Base-by-base conservation (phyloP, 2,797 vertebrate genomes). In the Parauchenoglanis ngamensis region DNA sequence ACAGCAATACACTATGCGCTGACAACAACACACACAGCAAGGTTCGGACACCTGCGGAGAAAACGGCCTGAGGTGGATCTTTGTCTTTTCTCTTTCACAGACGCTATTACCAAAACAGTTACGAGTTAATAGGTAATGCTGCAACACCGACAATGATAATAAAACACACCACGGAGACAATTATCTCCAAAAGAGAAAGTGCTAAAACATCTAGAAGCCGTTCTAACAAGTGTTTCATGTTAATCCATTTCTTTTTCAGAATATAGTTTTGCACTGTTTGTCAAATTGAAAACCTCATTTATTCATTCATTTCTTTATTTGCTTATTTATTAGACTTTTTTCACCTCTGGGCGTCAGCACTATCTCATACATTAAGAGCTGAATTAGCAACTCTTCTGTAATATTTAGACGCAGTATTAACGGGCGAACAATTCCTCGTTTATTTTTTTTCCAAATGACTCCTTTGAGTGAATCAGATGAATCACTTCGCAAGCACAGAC, bases 31-130 rank as follows among this genome's bases (percentile, higher is more conserved):
- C 86, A 75, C 85, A 87, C 54, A 40, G 57, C 12, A 1, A 57
- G 68, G 25, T 83, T 67, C 35, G 76, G 67, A 72, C 86, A 84
- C 84, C 86, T 80, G 56, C 80, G 23, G 83, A 65, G 80, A 86
- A 56, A 28, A 79, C 40, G 61, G 56, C 86, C 86, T 15, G 56
- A 88, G 75, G 75, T 70, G 76, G n/a, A 88, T 52, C 44, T 61
- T 25, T 59, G 76, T 70, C 78, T 82, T 73, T 79, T 76, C 23
- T 83, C 67, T 70, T 65, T 59, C 67, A 85, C 23, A 76, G 56
- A 59, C 54, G 13, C 54, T 65, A 67, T 82, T 79, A 68, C 63
- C 70, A 81, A 72, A 67, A 35, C 40, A 83, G 57, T 85, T 49
- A 85, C 56, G 25, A 75, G 83, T 72, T 84, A 84, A 84, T 72